These are phyloP conservation scores for Leucoptera coffeella DNA, from an alignment of 2,888 invertebrate genomes.

Conservation along the genomic window DNA sequence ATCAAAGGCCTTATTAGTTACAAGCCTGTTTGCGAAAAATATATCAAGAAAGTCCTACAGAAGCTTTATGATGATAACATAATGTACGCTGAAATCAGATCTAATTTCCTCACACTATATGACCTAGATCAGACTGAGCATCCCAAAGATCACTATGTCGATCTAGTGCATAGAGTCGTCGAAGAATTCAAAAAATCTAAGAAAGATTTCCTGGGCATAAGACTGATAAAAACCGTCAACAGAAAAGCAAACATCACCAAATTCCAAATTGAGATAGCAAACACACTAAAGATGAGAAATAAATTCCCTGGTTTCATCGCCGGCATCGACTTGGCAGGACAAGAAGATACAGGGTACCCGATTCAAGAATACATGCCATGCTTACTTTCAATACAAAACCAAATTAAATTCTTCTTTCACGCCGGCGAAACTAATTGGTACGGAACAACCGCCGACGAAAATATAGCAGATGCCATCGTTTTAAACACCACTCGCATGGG, in stretches of 20 bases:
- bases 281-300: conserved; percentile 22
- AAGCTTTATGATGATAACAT: conserved; percentile 64
- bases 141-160: too few species aligned
- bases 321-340: conserved; percentile 78
- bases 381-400: conserved; percentile 37
- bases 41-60: conserved; percentile 54
- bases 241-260: conserved; percentile 18
- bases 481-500: conserved; percentile 71
- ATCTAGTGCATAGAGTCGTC: too few species aligned
- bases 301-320: conserved; percentile 61
- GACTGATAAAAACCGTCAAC: conserved; percentile 51
- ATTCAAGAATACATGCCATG: conserved; percentile 53
- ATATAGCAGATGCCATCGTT: conserved; percentile 70
- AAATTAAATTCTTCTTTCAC: conserved; percentile 66
- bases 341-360: conserved; percentile 67
- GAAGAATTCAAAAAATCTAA: too few species aligned
- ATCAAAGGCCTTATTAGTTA: conserved; percentile 53
- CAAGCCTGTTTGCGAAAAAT: conserved; percentile 57
- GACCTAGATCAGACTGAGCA: conserved; percentile 57
- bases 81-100: conserved; percentile 63
- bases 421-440: conserved; percentile 77
- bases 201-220: conserved; percentile 64
- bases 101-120: conserved; percentile 53
- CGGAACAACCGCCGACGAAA: conserved; percentile 60
- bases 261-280: conserved; percentile 27